phyloP scores from a whole-genome alignment of 2,797 vertebrate species.

The Mastacembelus armatus region DNA sequence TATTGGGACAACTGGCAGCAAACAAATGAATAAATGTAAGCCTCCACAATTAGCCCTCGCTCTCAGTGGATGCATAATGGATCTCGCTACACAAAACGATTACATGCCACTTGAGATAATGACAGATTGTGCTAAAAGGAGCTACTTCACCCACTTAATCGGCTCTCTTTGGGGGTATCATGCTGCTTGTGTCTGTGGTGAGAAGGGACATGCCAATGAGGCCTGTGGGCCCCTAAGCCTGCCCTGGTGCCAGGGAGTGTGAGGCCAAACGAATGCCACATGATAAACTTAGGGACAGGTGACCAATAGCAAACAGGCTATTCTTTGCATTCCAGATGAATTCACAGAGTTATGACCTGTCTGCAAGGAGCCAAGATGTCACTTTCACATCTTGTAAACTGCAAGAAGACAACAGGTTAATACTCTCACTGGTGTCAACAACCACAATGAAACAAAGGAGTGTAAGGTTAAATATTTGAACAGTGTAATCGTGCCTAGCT shows the following conservation, averaged over 20 bases:
- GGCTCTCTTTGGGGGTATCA: conserved; percentile 74
- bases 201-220: conserved; percentile 44
- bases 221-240: conserved; percentile 24
- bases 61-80: conserved; percentile 67
- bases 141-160: conserved; percentile 60
- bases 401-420: conserved; percentile 21
- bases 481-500: conserved; percentile 29
- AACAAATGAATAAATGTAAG: conserved; percentile 56
- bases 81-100: conserved; percentile 56
- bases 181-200: conserved; percentile 27
- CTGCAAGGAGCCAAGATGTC: conserved; percentile 20
- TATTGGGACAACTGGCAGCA: conserved; percentile 58
- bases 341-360: conserved; percentile 37
- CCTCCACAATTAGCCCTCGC: conserved; percentile 51
- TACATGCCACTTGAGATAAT: conserved; percentile 64
- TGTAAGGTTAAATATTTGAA: conserved; percentile 32
- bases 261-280: conserved; percentile 56
- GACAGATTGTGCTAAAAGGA: conserved; percentile 78
- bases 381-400: conserved; percentile 40
- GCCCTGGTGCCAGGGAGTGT: conserved; percentile 48
- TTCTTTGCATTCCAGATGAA: conserved; percentile 47
- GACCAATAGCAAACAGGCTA: conserved; percentile 53
- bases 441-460: conserved; percentile 41
- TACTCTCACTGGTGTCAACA: conserved; percentile 51
- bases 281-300: conserved; percentile 72